Percentiles rank a stretch among this genome's conserved stretches.
Conservation (phyloP, 2,888 invertebrate genomes). For the Marasmarcha lunaedactyla region DNA sequence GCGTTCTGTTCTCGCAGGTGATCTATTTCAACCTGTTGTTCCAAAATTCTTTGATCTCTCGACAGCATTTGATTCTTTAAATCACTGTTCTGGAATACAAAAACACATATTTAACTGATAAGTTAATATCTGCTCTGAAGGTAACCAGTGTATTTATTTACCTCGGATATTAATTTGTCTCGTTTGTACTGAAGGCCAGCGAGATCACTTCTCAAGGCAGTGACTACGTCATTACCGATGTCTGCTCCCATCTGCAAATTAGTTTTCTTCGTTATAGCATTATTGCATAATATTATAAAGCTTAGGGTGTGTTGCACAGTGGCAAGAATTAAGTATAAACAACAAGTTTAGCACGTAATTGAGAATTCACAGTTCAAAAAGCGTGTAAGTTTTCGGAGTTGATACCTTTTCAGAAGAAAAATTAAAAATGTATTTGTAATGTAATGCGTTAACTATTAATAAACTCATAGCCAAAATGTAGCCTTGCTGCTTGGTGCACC, state of each 20-base stretch:
- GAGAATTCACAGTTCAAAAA: no score
- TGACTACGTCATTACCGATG: conserved; percentile 75
- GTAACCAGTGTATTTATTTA: conserved; percentile 37
- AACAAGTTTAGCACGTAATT: neutral
- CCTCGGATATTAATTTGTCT: conserved; percentile 82
- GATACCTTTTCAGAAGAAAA: no score
- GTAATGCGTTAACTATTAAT: no score
- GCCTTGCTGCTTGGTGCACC: no score
- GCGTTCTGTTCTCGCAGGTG: conserved; percentile 85
- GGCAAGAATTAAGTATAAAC: conserved; percentile 1
- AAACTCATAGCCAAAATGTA: no score
- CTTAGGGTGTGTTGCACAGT: neutral
- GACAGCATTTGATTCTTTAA: conserved; percentile 77
- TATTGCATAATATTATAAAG: neutral
- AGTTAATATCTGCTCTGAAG: no score
- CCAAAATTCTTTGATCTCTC: conserved; percentile 78
- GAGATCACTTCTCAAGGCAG: conserved; percentile 83
- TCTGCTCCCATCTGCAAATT: conserved; percentile 68
- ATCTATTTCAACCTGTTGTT: conserved; percentile 84
- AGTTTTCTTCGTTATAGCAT: neutral
- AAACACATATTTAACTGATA: conserved; percentile 6
- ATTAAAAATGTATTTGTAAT: no score
- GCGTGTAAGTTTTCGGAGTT: no score
- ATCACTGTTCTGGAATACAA: conserved; percentile 73
- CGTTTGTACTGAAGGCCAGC: conserved; percentile 87